A percentile compares a stretch with the other conserved stretches of the same genome.
phyloP scores from a whole-genome alignment of 2,888 invertebrate species.

The Synergus japonicus region DNA sequence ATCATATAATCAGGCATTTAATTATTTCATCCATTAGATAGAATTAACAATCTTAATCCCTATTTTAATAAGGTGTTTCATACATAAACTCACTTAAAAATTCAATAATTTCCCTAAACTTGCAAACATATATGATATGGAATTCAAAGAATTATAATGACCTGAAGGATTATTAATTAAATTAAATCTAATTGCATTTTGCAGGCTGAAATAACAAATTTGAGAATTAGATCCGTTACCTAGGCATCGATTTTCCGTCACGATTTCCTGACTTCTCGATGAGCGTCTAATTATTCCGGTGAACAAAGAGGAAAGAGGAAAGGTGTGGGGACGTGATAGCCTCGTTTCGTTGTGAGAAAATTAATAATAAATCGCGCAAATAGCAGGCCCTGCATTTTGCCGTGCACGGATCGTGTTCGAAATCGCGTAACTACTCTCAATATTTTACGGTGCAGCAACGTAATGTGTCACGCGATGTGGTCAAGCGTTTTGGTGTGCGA shows the following conservation, averaged over 20 bases:
- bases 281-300: constrained; percentile 23
- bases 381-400: constrained; percentile 50
- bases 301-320: neutral
- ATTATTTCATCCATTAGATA: too few species aligned
- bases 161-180: too few species aligned
- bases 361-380: constrained; percentile 61
- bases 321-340: neutral
- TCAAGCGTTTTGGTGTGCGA: constrained; percentile 60
- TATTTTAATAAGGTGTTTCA: too few species aligned
- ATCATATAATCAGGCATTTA: too few species aligned
- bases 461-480: constrained; percentile 48
- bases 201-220: neutral
- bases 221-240: neutral
- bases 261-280: constrained; percentile 27
- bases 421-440: constrained; percentile 62
- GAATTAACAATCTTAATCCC: too few species aligned
- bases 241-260: constrained; percentile 6
- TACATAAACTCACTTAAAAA: too few species aligned
- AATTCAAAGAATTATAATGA: too few species aligned
- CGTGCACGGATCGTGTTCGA: constrained; percentile 55
- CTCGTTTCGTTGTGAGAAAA: constrained; percentile 54
- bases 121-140: too few species aligned
- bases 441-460: constrained; percentile 68
- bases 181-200: neutral
- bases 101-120: too few species aligned